Evolutionary conservation across 2,113 vertebrate genomes (phyloP), one percentile per base, ranked within the genome.

Genomic region (Benthochromis sp.): DNA sequence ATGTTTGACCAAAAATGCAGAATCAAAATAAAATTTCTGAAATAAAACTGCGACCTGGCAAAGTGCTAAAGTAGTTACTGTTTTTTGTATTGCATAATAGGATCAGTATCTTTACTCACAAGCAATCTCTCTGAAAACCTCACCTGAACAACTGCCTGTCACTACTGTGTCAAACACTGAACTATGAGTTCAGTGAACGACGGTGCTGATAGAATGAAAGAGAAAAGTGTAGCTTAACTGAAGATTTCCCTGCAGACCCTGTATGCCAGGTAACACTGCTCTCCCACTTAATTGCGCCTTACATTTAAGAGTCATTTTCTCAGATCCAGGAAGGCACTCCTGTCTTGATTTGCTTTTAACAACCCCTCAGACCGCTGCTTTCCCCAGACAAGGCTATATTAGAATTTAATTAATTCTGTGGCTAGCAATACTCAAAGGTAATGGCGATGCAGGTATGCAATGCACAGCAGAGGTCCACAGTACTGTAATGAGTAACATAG

Each of bases 391-490:
- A 73, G 93, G 91, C 93, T 94, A 93, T 95, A 94, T 97, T 94
- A 96, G 91, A 90, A 90, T 94, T 89, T 94, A 96, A 96, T 97
- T 97, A 97, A 97, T 96, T 96, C 93, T 88, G 89, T 93, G 91
- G 86, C 94, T 90, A 89, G 24, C 85, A 92, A 91, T 96, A 93
- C 96, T 93, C 92, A 81, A 55, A 92, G 86, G 89, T 90, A 89
- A 87, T 63, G 84, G 54, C 5, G 31, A 78, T 81, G 85, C 66
- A 82, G 82, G 83, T 87, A 87, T 91, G 83, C 84, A 81, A 52
- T 76, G 52, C 84, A 73, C 82, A 87, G 86, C 43, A 11, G 61
- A 52, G 86, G 79, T 78, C 87, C 89, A 53, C 66, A 82, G 82
- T 5, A 34, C 54, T 78, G 89, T 90, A 86, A 91, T 91, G 86